Base-by-base conservation (phyloP, 2,113 vertebrate species). In the Formicarius rufipectus region DNA sequence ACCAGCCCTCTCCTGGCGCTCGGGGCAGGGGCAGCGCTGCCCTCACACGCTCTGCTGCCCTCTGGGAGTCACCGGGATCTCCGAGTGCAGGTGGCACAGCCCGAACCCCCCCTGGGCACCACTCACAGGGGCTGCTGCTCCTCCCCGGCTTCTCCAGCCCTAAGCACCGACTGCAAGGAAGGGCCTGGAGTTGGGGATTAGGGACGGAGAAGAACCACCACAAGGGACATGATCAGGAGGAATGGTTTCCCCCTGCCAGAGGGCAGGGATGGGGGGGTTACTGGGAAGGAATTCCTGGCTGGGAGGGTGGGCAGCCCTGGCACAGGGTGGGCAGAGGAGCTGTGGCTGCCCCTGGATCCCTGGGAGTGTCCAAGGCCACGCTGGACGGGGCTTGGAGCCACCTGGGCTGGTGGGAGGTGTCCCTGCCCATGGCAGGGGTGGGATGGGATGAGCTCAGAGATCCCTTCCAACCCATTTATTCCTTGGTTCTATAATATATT, bases 21-120 rank as follows among this genome's bases (percentile, higher is more conserved):
- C n/a, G n/a, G n/a, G n/a, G n/a, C n/a, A n/a, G n/a, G n/a, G n/a
- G n/a, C n/a, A n/a, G n/a, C 8, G 7, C 84, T 1, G 24, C 49
- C n/a, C 62, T 59, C 81, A 21, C 21, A 31, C 9, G 17, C 8
- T 2, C 58, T 4, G 1, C 8, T 5, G 33, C 16, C 47, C 17
- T 1, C 47, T 3, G 44, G 0, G 4, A n/a, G 39, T 0, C n/a
- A n/a, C 24, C 11, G 2, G 1, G 6, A 45, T n/a, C 2, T 1
- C 8, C 4, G 2, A 9, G 3, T 3, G 44, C 8, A 33, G 53
- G 35, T 10, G 39, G 6, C 33, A 37, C 0, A 0, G 2, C 39
- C 47, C 37, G 14, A 1, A 5, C 20, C 18, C 6, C 2, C 21
- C 44, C 16, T 8, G 3, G 0, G 0, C 10, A 14, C 3, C 31